Evolutionary conservation across 2,113 vertebrate genomes (phyloP), one percentile per base, ranked within the genome.

Genomic region (Lophius piscatorius): DNA sequence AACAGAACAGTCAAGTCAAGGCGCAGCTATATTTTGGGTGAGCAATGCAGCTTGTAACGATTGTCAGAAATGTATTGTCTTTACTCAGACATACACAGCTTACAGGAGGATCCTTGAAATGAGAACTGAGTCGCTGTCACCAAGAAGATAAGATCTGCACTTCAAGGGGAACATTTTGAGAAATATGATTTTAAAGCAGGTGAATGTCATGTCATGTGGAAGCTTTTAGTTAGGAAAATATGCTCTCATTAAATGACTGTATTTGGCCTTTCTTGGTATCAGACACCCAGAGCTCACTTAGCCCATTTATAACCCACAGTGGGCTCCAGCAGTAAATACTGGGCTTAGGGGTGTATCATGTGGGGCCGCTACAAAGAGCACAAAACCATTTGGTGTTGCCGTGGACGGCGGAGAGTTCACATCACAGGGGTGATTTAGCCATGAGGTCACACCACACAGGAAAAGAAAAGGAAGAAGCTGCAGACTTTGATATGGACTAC

Each of bases 301-400:
- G 45, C 78, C 86, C 88, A 90, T 92, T 90, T 90, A 88, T 92
- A 90, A 88, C 85, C 26, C 22, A 29, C 48, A 63, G 63, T 60
- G 71, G 80, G 77, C 87, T 89, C 73, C 77, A 84, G 77, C 84
- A 68, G 75, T 89, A 90, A 89, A 87, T 81, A 74, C 83, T 64
- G 31, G 87, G 85, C 85, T 90, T 90, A 89, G 56, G 70, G 68
- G 70, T 65, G 81, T 74, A 82, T 90, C 88, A 88, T 71, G 74
- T 83, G 79, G 80, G 71, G 60, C 76, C 13, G 63, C 61, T 70
- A 87, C 88, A 90, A 91, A 89, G 86, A 80, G 74, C 65, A 81
- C 82, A 84, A 90, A 91, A 91, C 87, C 87, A 91, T 90, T 91
- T 90, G 81, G 84, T 81, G 60, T 57, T 67, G 74, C 69, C 69